A percentile compares a stretch with the other conserved stretches of the same genome.
Conservation (phyloP, 1,140 invertebrate species). For the Psilanteris sp. region DNA sequence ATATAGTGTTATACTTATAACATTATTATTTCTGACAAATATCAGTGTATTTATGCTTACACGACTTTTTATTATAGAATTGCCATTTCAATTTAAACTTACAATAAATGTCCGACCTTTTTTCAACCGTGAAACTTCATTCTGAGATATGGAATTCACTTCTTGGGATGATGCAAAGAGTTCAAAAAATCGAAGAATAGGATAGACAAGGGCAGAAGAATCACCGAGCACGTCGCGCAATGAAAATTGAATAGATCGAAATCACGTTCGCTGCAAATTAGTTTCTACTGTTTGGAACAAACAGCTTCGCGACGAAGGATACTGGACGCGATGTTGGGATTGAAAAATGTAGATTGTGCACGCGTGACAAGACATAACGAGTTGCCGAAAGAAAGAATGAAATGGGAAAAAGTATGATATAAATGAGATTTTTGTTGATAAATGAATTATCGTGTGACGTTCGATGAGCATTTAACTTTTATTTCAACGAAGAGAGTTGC, state of each 20-base stretch:
- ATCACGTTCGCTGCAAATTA: constrained; percentile 55
- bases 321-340: constrained; percentile 51
- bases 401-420: constrained; percentile 8
- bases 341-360: constrained; percentile 58
- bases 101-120: neutral
- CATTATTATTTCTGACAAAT: too few relatives aligned
- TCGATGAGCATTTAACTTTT: too few relatives aligned
- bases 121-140: constrained; percentile 26
- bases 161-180: constrained; percentile 28
- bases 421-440: constrained; percentile 53
- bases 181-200: constrained; percentile 13
- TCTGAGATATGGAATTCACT: constrained; percentile 40
- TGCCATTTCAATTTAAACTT: constrained; percentile 2
- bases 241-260: constrained; percentile 65
- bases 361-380: constrained; percentile 58
- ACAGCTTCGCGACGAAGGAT: constrained; percentile 46
- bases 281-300: constrained; percentile 58
- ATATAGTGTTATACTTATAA: too few relatives aligned
- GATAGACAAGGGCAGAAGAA: constrained; percentile 14
- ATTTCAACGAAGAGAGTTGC: too few relatives aligned
- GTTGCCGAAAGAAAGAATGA: constrained; percentile 41
- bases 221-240: constrained; percentile 51
- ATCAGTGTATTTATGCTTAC: too few relatives aligned
- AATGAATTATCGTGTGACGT: constrained; percentile 44
- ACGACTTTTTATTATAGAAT: too few relatives aligned